phyloP scores from a whole-genome alignment of 2,113 vertebrate genomes.

The Coptodon rendalli region DNA sequence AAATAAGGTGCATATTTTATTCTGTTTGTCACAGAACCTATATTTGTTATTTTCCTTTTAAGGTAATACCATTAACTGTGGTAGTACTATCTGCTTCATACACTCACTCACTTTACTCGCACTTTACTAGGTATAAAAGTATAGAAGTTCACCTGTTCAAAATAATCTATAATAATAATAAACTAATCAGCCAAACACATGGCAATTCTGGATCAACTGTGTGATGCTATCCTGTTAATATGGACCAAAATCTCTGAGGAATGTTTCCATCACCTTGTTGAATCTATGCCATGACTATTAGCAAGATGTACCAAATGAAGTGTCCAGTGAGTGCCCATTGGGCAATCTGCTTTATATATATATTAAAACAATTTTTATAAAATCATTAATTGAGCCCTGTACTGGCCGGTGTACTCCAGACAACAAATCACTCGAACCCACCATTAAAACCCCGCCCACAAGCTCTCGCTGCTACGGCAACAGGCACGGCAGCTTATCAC shows the following conservation, averaged over 20 bases:
- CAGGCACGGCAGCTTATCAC: background rate
- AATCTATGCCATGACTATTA: background rate
- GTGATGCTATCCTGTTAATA: background rate
- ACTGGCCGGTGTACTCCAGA: background rate
- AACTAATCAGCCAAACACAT: background rate
- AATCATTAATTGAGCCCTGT: background rate
- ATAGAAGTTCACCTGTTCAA: background rate
- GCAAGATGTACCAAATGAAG: background rate
- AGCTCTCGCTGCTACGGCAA: background rate
- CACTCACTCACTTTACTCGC: background rate
- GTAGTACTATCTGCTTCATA: background rate
- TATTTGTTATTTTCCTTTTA: background rate
- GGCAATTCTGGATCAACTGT: background rate
- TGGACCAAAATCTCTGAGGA: background rate
- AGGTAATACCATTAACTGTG: background rate
- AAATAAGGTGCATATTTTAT: background rate
- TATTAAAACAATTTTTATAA: background rate
- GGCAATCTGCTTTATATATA: background rate
- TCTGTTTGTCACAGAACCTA: background rate
- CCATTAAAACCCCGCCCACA: background rate
- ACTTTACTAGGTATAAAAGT: background rate
- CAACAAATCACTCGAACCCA: background rate
- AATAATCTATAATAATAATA: background rate
- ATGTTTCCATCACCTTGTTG: background rate
- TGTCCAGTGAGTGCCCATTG: background rate